Evolutionary conservation across 2,888 invertebrate species (phyloP), one percentile per base, ranked within the genome.

Genomic region (Ellobium chinense): DNA sequence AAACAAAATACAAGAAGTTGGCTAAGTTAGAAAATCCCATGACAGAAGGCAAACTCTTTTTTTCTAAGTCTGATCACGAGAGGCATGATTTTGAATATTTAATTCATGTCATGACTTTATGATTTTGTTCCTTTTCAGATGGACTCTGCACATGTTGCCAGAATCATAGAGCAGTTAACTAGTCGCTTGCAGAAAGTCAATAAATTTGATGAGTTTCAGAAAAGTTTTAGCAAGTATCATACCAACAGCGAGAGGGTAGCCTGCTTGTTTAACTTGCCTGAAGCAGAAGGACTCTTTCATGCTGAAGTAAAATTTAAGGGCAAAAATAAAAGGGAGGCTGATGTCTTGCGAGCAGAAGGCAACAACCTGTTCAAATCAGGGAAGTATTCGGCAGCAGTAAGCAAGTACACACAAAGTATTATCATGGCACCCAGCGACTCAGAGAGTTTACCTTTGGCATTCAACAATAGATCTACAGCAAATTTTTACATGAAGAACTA

Each of bases 381-480:
- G 63, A 80, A 88, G 31, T 88, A 89, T 78, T 78, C 82, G 34
- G 85, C 85, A 68, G 91, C 92, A 1, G 75, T 92, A 7, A 78
- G 85, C 9, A 79, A 82, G 31, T 92, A 92, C 82, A 90, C 89
- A 60, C 75, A 85, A 27, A 88, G 89, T 78, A 86, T 91, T 18
- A 74, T 87, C 9, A 81, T 69, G 7, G 91, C 91, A 12, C 90
- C 91, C 5, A 63, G 70, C 36, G 69, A 80, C 27, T 75, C 63
- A 24, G 80, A 75, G 14, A 76, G 62, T 27, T 29, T 80, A 34
- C 29, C 91, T 2, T 80, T 91, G 39, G 91, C 90, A 12, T 89
- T 88, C 66, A 91, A 90, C 5, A 92, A 92, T 80, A 85, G 92
- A 68, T 92, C 92, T 5, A 92, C 92, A 27, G 90, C 90, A 9